Percentiles rank a stretch among this genome's conserved stretches.
Conservation (phyloP, 1,140 invertebrate species). For the Littorina saxatilis region DNA sequence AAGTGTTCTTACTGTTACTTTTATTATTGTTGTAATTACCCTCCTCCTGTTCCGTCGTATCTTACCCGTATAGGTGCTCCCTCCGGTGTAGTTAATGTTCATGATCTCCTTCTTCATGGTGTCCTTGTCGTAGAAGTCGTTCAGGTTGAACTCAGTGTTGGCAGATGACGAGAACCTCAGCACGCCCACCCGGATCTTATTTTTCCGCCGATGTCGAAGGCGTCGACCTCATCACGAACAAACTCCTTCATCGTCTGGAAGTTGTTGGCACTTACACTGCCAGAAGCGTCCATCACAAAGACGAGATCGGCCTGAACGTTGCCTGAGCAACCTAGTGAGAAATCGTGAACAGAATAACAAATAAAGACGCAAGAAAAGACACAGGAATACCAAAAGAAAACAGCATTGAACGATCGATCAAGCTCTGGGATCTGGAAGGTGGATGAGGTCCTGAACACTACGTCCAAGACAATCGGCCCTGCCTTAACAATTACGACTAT, state of each 20-base stretch:
- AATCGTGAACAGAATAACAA: too few species aligned
- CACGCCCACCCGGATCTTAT: neutral
- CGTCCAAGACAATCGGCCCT: too few species aligned
- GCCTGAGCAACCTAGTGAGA: slow-evolving; percentile 3
- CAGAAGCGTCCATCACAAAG: neutral
- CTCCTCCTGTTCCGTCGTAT: too few species aligned
- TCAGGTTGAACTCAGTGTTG: neutral
- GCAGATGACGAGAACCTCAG: neutral
- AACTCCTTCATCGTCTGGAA: neutral
- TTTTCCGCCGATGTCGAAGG: neutral
- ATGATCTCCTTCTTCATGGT: neutral
- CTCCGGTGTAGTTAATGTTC: neutral
- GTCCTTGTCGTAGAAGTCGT: neutral
- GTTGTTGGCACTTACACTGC: neutral
- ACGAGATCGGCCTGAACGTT: neutral
- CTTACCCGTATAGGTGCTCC: neutral
- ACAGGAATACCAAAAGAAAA: too few species aligned
- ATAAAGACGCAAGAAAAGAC: too few species aligned
- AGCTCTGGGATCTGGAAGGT: too few species aligned
- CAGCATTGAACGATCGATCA: too few species aligned
- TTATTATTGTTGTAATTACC: too few species aligned
- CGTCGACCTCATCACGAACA: neutral
- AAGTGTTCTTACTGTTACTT: too few species aligned
- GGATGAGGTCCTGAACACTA: too few species aligned
- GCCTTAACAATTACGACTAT: too few species aligned